phyloP scores from a whole-genome alignment of 23 tunicate genomes.

The Trididemnum miniatum region DNA sequence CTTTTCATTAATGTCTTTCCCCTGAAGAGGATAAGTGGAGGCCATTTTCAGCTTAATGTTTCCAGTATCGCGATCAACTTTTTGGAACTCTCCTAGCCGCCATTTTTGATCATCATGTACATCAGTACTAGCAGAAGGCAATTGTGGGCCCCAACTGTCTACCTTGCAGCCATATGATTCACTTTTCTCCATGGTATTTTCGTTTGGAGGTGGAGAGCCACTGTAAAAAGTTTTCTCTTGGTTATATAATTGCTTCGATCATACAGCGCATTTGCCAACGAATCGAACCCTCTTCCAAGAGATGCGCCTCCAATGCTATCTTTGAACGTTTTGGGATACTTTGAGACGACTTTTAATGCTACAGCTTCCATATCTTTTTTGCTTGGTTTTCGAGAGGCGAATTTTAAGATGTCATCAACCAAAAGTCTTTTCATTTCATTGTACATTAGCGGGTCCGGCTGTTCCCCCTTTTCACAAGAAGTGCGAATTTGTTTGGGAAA shows the following conservation, averaged over 20 bases:
- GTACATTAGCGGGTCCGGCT: not conserved
- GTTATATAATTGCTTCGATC: not conserved
- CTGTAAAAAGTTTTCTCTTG: too few species aligned
- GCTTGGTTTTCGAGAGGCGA: not conserved
- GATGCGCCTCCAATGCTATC: not conserved
- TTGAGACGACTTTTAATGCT: slow-evolving; percentile 9
- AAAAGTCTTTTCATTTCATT: slow-evolving; percentile 12
- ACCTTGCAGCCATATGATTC: not conserved
- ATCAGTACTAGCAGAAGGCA: not conserved
- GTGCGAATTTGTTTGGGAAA: not conserved
- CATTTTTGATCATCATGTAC: not conserved
- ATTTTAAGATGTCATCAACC: not conserved
- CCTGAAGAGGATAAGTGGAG: not conserved
- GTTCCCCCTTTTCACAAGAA: slow-evolving; percentile 4
- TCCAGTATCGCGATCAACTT: not conserved
- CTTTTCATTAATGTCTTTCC: not conserved
- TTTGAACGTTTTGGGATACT: slow-evolving; percentile 18
- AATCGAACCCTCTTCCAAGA: slow-evolving; percentile 2
- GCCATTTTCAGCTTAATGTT: not conserved
- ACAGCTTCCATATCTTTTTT: slow-evolving; percentile 19
- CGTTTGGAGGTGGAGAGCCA: too few species aligned
- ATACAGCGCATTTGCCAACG: slow-evolving; percentile 10
- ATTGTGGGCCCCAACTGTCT: not conserved
- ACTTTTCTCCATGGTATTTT: not conserved
- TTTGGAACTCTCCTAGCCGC: not conserved